Conservation (phyloP, 2,888 invertebrate genomes). For the Arctia plantaginis region DNA sequence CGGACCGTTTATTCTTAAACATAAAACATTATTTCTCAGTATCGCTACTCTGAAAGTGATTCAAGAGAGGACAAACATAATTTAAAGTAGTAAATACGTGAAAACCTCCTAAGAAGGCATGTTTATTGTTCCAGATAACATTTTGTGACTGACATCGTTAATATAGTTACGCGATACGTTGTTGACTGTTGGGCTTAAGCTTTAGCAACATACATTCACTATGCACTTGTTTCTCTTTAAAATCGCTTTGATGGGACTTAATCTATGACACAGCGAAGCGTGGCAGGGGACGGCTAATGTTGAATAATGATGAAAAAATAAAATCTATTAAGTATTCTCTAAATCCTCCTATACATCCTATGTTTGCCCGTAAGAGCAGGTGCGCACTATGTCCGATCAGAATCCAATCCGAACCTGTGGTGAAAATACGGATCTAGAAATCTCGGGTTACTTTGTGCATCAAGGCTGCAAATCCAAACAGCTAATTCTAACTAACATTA, state of each 20-base stretch:
- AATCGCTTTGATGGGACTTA: background rate
- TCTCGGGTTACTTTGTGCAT: too few species aligned
- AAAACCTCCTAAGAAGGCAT: constrained; percentile 14
- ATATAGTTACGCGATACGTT: constrained; percentile 4
- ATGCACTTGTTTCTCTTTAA: background rate
- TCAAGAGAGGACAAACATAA: background rate
- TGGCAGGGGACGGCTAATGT: background rate
- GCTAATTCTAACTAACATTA: too few species aligned
- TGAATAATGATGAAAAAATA: background rate
- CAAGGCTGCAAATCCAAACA: too few species aligned
- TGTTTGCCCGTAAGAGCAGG: too few species aligned
- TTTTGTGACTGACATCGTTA: constrained; percentile 23
- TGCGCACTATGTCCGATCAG: too few species aligned
- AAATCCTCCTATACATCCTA: too few species aligned
- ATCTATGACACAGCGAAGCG: too few species aligned
- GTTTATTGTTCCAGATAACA: constrained; percentile 20
- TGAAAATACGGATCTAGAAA: too few species aligned
- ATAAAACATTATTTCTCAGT: background rate
- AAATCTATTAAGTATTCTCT: too few species aligned
- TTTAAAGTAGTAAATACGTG: constrained; percentile 2
- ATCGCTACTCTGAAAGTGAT: background rate
- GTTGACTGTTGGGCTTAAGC: background rate
- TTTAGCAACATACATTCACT: background rate
- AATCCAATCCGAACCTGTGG: too few species aligned
- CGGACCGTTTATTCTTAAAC: too few species aligned